Evolutionary conservation across 1,140 invertebrate genomes (phyloP).

Genomic region (Apis florea): DNA sequence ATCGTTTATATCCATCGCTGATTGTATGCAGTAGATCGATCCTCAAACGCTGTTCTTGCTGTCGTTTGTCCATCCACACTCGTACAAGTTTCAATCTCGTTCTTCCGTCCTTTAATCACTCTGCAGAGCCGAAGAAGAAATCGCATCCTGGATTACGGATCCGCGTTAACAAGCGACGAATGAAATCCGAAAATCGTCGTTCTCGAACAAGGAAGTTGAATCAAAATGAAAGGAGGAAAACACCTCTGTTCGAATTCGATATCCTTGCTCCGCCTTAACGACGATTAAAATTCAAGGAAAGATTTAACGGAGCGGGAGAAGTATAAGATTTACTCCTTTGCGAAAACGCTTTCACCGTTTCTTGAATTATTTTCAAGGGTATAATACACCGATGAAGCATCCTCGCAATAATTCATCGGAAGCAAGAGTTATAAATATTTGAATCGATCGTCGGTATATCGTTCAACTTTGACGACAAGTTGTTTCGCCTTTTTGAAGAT

Average conservation of each 20-base stretch:
- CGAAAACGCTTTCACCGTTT: not conserved
- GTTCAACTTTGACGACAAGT: not conserved
- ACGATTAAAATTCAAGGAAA: not conserved
- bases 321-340: not conserved
- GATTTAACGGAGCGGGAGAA: not conserved
- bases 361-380: not conserved
- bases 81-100: constrained; percentile 1
- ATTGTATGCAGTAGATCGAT: not conserved
- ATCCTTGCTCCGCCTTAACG: too few species aligned
- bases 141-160: not conserved
- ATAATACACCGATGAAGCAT: not conserved
- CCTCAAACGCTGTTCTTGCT: constrained; percentile 24
- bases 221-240: too few species aligned
- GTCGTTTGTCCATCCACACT: constrained; percentile 12
- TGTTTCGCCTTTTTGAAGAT: too few species aligned
- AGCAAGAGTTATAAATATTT: not conserved
- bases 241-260: too few species aligned
- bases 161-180: not conserved
- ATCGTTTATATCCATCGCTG: constrained; percentile 2
- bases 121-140: not conserved
- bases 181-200: not conserved
- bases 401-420: not conserved
- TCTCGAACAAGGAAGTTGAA: too few species aligned
- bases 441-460: too few species aligned
- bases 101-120: constrained; percentile 17